phyloP scores from a whole-genome alignment of 2,797 vertebrate genomes.

The Nyctalus aviator region DNA sequence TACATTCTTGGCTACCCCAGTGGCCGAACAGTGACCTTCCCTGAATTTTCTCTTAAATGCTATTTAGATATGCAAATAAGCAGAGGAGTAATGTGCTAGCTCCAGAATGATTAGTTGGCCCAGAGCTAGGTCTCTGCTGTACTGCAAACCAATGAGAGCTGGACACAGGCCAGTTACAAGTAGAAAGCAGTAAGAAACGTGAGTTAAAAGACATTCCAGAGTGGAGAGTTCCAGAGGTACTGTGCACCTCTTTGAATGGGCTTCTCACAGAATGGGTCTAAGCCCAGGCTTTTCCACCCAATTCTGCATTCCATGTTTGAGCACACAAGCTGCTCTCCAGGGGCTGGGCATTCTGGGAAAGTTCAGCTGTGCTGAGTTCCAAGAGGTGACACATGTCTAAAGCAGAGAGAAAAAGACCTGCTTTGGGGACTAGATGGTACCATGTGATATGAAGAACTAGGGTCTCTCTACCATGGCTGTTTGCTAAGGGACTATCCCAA shows the following conservation, averaged over 20 bases:
- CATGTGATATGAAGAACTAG: not conserved
- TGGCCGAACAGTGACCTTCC: constrained; percentile 54
- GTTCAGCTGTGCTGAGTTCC: not conserved
- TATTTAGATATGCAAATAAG: constrained; percentile 67
- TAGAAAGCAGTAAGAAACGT: not conserved
- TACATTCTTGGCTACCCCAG: constrained; percentile 10
- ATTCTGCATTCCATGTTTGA: not conserved
- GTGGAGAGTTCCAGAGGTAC: not conserved
- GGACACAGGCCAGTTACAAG: not conserved
- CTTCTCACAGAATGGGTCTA: not conserved
- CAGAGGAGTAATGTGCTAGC: not conserved
- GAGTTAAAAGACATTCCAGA: not conserved
- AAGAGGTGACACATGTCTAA: not conserved
- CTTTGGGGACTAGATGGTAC: not conserved
- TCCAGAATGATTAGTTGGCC: constrained; percentile 33
- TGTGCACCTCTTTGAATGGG: not conserved
- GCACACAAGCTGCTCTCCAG: not conserved
- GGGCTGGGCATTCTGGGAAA: not conserved
- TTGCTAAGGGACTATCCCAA: not conserved
- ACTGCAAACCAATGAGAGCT: not conserved
- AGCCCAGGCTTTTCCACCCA: not conserved
- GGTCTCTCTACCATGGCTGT: not conserved
- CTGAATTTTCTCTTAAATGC: constrained; percentile 35
- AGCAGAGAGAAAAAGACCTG: not conserved
- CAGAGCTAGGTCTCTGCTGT: not conserved